Evolutionary conservation across 2,888 invertebrate species (phyloP).

Genomic region (Dromius quadrimaculatus): DNA sequence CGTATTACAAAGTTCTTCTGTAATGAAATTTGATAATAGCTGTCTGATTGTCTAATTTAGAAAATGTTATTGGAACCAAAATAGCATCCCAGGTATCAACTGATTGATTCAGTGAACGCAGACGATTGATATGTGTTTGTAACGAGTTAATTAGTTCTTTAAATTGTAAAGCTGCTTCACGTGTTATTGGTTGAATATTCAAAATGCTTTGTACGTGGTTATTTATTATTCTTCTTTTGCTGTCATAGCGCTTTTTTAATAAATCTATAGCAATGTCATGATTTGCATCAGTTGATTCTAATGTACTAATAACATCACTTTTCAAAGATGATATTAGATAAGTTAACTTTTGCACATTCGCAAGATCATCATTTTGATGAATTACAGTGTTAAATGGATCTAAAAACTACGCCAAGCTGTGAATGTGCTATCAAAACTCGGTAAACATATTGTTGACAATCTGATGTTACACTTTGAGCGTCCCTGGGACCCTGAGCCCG

Average conservation of each 20-base stretch:
- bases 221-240: slow-evolving; percentile 54
- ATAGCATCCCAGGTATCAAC: slow-evolving; percentile 57
- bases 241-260: slow-evolving; percentile 54
- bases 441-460: too few relatives aligned
- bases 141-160: slow-evolving; percentile 53
- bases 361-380: too few relatives aligned
- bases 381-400: too few relatives aligned
- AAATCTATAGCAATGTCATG: slow-evolving; percentile 55
- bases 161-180: slow-evolving; percentile 49
- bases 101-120: slow-evolving; percentile 56
- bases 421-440: too few relatives aligned
- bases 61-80: slow-evolving; percentile 55
- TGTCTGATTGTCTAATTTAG: slow-evolving; percentile 56
- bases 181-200: slow-evolving; percentile 50
- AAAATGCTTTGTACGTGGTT: slow-evolving; percentile 54
- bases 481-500: too few relatives aligned
- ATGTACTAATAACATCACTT: too few relatives aligned
- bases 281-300: slow-evolving; percentile 54
- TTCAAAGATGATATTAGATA: too few relatives aligned
- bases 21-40: neutral
- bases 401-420: too few relatives aligned
- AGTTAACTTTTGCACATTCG: too few relatives aligned
- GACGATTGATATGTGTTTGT: slow-evolving; percentile 53
- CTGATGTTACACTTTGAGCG: too few relatives aligned
- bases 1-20: neutral